phyloP scores from a whole-genome alignment of 2,888 invertebrate species.

The Dastarcus helophoroides region DNA sequence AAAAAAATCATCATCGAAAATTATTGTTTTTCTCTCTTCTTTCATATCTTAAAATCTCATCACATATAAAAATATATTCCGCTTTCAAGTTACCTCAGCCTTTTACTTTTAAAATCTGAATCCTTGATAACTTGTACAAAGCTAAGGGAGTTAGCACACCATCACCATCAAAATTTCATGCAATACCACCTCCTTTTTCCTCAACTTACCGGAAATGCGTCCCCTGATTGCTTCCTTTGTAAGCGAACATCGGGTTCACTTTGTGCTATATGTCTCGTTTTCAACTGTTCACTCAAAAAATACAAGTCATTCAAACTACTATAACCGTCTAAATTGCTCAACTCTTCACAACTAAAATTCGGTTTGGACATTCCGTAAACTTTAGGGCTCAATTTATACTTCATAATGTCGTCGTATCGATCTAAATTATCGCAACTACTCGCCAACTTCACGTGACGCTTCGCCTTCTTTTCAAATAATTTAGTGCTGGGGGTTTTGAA shows the following conservation, averaged over 20 bases:
- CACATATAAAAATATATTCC: too few species aligned
- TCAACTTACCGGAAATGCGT: slow-evolving; percentile 16
- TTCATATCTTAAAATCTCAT: too few species aligned
- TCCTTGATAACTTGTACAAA: too few species aligned
- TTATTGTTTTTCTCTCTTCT: too few species aligned
- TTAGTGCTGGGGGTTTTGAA: slow-evolving; percentile 30
- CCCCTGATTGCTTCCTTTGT: slow-evolving; percentile 16
- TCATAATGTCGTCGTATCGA: slow-evolving; percentile 28
- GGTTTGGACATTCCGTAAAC: slow-evolving; percentile 44
- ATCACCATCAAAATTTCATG: too few species aligned
- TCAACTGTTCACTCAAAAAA: slow-evolving; percentile 22
- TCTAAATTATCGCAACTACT: slow-evolving; percentile 31
- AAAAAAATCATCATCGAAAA: too few species aligned
- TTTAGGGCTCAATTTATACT: slow-evolving; percentile 53
- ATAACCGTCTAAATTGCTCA: slow-evolving; percentile 38
- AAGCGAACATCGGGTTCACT: slow-evolving; percentile 57
- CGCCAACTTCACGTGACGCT: slow-evolving; percentile 23
- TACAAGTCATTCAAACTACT: slow-evolving; percentile 57
- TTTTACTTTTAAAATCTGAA: too few species aligned
- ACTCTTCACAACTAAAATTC: slow-evolving; percentile 32
- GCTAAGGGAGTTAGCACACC: too few species aligned
- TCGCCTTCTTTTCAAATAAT: slow-evolving; percentile 25
- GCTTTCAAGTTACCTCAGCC: too few species aligned
- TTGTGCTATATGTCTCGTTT: slow-evolving; percentile 35
- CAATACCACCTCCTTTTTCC: too few species aligned